Evolutionary conservation across 2,888 invertebrate genomes (phyloP), one percentile per base, ranked within the genome.

Genomic region (Colletes collaris): DNA sequence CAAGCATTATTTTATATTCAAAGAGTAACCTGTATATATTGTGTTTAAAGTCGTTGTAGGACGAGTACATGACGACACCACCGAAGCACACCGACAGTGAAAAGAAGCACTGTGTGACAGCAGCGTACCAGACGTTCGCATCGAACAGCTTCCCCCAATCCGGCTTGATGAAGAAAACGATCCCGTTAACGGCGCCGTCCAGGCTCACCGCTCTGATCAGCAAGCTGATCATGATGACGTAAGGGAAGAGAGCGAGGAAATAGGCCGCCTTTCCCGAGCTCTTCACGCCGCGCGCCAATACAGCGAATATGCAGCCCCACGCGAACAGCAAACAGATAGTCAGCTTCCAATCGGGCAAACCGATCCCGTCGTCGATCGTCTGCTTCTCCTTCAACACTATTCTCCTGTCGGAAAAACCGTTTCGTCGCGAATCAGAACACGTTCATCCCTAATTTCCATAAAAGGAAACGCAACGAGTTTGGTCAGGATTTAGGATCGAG

Each of bases 161-260:
- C 0, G 96, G 96, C 82, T 93, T 95, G 64, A 96, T 93, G 88
- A 96, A 96, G 90, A 94, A 96, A 27, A 94, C 90, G 63, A 96
- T 95, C 13, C 96, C 96, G 44, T 95, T 92, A 0, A 91, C 79
- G 1, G 96, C 95, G 0, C 96, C 96, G 0, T 94, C 94, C 69
- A 96, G 89, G 0, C 95, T 95, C 0, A 94, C 93, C 0, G 96
- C 95, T 67, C 95, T 93, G 63, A 95, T 93, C n/a, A 96, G 93
- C 64, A 96, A 91, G 19, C 94, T 93, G 40, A 95, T 85, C 91
- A 96, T 94, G 60, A 96, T 94, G 56, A 94, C 89, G 87, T 95
- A 95, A 0, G 96, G 96, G 88, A 96, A 96, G 19, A 96, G 92
- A 0, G 96, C 96, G 3, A 96, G 94, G 86, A 97, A 95, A 90